Conservation (phyloP, 2,113 vertebrate species). For the Macaca mulatta region DNA sequence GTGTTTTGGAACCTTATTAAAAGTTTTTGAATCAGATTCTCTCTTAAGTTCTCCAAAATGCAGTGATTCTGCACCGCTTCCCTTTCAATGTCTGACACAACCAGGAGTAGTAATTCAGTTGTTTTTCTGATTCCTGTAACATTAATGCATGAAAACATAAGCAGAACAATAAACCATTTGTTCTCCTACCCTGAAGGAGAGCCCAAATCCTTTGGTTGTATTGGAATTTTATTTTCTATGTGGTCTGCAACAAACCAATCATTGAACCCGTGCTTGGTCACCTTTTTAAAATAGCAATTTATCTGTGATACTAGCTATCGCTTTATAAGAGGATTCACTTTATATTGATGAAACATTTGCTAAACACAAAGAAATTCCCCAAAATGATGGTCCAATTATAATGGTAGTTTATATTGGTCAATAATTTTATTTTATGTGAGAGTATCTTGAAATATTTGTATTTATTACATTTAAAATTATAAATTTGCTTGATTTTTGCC, state of each 20-base stretch:
- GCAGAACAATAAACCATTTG: neutral
- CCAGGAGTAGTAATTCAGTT: neutral
- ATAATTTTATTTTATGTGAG: neutral
- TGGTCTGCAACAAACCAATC: neutral
- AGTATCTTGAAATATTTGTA: neutral
- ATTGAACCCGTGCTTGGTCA: neutral
- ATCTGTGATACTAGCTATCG: neutral
- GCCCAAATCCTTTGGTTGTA: neutral
- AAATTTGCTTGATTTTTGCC: neutral
- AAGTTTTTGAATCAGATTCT: constrained; percentile 11
- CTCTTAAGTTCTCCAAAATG: neutral
- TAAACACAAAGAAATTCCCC: neutral
- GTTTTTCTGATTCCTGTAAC: neutral
- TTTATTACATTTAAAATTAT: constrained; percentile 38
- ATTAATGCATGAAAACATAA: neutral
- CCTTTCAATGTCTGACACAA: neutral
- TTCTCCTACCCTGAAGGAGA: neutral
- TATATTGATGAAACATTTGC: neutral
- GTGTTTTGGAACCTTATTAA: neutral
- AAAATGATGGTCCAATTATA: neutral
- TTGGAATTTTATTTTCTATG: neutral
- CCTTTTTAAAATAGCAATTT: neutral
- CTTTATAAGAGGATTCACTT: neutral
- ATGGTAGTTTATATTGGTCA: neutral
- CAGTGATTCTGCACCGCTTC: neutral